Base-by-base conservation (phyloP, 2,113 vertebrate genomes). In the Tetrao urogallus region DNA sequence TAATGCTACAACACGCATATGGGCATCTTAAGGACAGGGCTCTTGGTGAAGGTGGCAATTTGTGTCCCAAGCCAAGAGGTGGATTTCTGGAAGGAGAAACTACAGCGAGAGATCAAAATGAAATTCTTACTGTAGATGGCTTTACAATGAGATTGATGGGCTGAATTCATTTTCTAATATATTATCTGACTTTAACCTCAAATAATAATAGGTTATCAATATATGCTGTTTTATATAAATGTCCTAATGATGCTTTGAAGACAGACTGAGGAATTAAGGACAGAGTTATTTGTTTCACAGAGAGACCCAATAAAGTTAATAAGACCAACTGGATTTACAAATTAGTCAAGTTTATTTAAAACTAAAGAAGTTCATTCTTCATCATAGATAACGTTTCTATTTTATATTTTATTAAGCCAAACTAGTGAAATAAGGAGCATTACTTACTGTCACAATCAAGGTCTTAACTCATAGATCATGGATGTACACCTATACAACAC, bases 161-260 rank as follows among this genome's bases (percentile, higher is more conserved):
- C 28, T 81, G 79, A 90, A 94, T 93, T 96, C 2, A 75, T 83
- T 91, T 95, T 47, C 75, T 86, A 90, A 52, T 27, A 38, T 90
- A 57, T 86, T 90, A 74, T 19, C 83, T 94, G 77, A 95, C 73
- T 95, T 95, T 75, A 38, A 90, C 65, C 52, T 93, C 73, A 91
- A 52, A 75, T 64, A 93, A 86, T 60, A 86, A 84, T 47, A 86
- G 47, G 76, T 74, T 77, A 94, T 90, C 57, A 92, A 93, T 82
- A 93, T 52, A 95, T 67, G 63, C 34, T 86, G 52, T 81, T 18
- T 38, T 81, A 74, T 57, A 72, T 81, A 92, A 89, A 75, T 84
- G 76, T 50, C 43, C 85, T 58, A 77, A 82, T 34, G 73, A 84
- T 40, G 74, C 50, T 80, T 70, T 57, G 76, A 89, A 72, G 60